A percentile compares a stretch with the other conserved stretches of the same genome.
These are phyloP conservation scores for Dicrurus megarhynchus DNA, from an alignment of 2,113 vertebrate species.

Conservation along the genomic window DNA sequence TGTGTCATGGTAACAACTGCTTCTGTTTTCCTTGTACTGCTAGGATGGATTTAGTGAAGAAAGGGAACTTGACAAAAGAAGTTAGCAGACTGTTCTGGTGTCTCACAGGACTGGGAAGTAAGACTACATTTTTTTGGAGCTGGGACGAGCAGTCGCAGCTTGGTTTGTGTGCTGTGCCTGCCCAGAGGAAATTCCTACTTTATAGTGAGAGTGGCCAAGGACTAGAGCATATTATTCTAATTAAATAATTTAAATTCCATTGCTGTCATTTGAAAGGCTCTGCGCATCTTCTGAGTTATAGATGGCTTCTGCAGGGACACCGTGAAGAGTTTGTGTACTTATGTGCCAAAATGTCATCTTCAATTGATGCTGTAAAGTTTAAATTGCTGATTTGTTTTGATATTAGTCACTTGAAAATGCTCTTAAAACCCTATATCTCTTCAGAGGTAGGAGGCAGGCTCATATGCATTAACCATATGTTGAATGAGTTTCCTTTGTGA, in stretches of 20 bases:
- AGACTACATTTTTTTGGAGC: background rate
- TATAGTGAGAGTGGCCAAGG: background rate
- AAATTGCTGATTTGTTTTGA: background rate
- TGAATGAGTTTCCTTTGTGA: background rate
- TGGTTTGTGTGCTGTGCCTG: background rate
- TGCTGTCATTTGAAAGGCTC: background rate
- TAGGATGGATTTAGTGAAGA: background rate
- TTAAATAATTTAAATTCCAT: constrained; percentile 31
- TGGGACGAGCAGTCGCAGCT: background rate
- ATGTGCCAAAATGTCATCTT: background rate
- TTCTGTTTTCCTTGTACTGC: background rate
- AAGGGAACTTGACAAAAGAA: constrained; percentile 13
- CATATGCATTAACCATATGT: background rate
- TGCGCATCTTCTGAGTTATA: background rate
- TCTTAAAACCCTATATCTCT: background rate
- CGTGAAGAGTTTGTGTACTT: background rate
- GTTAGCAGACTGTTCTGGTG: background rate
- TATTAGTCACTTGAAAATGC: background rate
- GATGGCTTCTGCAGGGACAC: background rate
- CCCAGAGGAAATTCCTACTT: constrained; percentile 56
- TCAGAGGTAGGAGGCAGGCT: background rate
- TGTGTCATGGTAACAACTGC: background rate
- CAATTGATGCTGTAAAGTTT: background rate
- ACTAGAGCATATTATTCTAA: constrained; percentile 41
- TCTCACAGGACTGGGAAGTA: constrained; percentile 26